A percentile compares a stretch with the other conserved stretches of the same genome.
These are phyloP conservation scores for Rhodeus uyekii DNA, from an alignment of 2,797 vertebrate genomes.

Conservation along the genomic window DNA sequence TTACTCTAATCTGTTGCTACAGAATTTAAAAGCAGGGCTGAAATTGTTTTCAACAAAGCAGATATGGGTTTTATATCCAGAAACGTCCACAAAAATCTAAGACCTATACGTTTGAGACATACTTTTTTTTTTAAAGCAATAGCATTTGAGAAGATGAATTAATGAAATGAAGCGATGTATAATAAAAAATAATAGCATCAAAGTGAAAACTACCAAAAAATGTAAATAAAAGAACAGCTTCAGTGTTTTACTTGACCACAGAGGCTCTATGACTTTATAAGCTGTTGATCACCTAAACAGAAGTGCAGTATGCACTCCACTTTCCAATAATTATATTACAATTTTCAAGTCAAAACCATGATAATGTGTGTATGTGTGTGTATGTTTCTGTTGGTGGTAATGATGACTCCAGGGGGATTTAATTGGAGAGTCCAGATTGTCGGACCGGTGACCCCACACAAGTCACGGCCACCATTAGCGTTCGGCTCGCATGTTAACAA, in stretches of 20 bases:
- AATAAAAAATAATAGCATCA: not conserved
- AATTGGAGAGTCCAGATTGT: constrained; percentile 78
- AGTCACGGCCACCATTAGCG: constrained; percentile 85
- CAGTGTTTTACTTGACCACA: constrained; percentile 10
- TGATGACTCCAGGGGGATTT: constrained; percentile 71
- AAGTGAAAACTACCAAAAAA: not conserved
- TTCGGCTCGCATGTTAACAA: constrained; percentile 88
- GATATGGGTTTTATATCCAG: constrained; percentile 17
- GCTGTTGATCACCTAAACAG: constrained; percentile 22
- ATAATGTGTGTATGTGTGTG: constrained; percentile 42
- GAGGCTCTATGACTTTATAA: constrained; percentile 27
- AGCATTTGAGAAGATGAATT: not conserved
- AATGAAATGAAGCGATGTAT: not conserved
- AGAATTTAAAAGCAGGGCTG: constrained; percentile 69
- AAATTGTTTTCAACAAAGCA: constrained; percentile 59
- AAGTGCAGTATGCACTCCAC: constrained; percentile 35
- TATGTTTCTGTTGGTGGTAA: constrained; percentile 59
- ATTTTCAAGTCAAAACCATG: constrained; percentile 48
- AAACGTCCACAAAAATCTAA: constrained; percentile 2
- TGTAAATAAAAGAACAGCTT: not conserved
- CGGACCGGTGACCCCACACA: constrained; percentile 70
- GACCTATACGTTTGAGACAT: not conserved
- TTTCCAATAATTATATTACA: constrained; percentile 49
- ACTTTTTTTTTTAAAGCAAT: not conserved
- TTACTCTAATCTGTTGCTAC: constrained; percentile 71